These are phyloP conservation scores for Brachionus rotundiformis DNA, from an alignment of 1,140 invertebrate genomes.

Conservation along the genomic window DNA sequence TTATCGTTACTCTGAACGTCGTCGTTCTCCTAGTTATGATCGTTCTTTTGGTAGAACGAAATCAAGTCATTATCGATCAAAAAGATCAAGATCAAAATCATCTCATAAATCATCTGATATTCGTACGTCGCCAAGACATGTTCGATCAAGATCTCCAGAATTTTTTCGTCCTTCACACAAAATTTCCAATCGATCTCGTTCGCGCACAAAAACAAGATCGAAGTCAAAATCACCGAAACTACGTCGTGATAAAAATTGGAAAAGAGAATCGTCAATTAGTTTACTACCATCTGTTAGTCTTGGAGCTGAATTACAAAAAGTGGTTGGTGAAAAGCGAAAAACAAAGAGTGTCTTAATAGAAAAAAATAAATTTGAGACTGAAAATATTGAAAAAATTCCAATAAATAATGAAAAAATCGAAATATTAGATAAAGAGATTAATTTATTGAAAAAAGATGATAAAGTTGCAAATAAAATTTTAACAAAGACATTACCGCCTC, in stretches of 20 bases:
- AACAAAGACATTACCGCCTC: slow-evolving; percentile 36
- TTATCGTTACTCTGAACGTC: neutral
- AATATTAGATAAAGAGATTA: neutral
- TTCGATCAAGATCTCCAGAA: neutral
- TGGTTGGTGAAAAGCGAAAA: slow-evolving; percentile 34
- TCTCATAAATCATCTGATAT: neutral
- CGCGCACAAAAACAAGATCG: neutral
- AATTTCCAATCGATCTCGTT: neutral
- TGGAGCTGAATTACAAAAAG: slow-evolving; percentile 51
- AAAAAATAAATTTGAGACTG: neutral
- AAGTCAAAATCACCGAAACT: neutral
- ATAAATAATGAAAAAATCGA: neutral
- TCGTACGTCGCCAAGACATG: neutral
- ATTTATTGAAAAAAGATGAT: neutral
- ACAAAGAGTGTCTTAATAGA: neutral
- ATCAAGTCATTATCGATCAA: neutral
- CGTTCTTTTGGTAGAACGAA: neutral
- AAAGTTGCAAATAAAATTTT: neutral
- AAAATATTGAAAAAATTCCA: neutral
- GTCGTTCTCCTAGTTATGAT: neutral
- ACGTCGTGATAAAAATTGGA: neutral
- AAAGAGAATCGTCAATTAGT: neutral
- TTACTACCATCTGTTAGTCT: slow-evolving; percentile 16
- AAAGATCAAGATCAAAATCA: slow-evolving; percentile 15
- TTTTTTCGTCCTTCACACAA: neutral